Conservation (phyloP, 2,888 invertebrate genomes). For the Campoletis raptor region DNA sequence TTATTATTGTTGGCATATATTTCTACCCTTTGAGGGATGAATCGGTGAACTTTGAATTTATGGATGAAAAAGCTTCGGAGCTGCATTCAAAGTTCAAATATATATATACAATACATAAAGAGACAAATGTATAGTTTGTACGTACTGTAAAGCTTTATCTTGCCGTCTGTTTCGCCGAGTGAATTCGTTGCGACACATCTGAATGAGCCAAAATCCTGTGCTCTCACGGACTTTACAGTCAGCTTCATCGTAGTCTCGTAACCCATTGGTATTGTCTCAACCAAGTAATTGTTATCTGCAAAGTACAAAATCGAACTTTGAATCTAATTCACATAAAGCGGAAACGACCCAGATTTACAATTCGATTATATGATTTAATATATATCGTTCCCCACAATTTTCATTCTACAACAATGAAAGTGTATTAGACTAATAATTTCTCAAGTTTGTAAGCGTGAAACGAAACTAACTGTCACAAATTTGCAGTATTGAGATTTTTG, state of each 20-base stretch:
- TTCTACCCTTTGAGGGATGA: neutral
- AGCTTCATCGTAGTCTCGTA: constrained; percentile 84
- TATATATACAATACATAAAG: neutral
- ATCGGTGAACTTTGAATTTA: neutral
- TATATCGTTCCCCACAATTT: neutral
- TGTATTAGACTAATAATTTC: neutral
- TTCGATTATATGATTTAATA: neutral
- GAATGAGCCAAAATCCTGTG: constrained; percentile 84
- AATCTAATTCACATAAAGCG: constrained; percentile 4
- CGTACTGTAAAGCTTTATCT: constrained; percentile 85
- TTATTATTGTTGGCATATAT: neutral
- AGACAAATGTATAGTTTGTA: constrained; percentile 57
- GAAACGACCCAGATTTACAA: neutral
- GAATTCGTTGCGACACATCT: constrained; percentile 85
- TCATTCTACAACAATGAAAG: neutral
- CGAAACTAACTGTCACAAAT: neutral
- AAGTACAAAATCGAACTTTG: constrained; percentile 40
- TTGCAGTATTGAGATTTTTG: neutral
- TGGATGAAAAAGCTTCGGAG: neutral
- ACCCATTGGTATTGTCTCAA: constrained; percentile 78
- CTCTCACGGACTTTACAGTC: constrained; percentile 83
- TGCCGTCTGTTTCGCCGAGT: constrained; percentile 85
- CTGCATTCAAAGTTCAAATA: neutral
- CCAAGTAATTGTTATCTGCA: constrained; percentile 84
- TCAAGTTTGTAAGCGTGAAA: neutral